Evolutionary conservation across 2,113 vertebrate species (phyloP).

Genomic region (Eublepharis macularius): DNA sequence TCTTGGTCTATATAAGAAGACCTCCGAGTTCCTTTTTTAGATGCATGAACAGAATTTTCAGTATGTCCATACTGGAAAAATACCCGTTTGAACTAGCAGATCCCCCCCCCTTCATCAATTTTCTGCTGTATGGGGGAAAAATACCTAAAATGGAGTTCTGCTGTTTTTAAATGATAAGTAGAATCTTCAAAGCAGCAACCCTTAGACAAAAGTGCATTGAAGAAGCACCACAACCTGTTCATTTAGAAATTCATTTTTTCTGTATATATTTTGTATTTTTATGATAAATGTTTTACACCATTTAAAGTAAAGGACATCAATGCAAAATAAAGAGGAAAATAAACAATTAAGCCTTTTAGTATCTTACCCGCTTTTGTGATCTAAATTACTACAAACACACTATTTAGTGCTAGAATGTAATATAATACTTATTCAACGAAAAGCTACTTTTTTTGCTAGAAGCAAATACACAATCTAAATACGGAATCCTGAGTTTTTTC

Average conservation of each 20-base stretch:
- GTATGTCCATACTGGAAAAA: not conserved
- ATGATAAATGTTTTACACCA: conserved; percentile 28
- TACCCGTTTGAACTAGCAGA: not conserved
- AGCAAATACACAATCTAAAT: conserved; percentile 63
- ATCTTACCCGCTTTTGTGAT: conserved; percentile 34
- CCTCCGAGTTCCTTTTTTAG: not conserved
- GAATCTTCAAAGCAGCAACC: conserved; percentile 32
- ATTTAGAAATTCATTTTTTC: conserved; percentile 1
- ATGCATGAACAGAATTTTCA: not conserved
- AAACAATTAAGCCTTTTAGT: not conserved
- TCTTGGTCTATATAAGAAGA: not conserved
- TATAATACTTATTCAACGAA: conserved; percentile 54
- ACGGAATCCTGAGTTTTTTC: conserved; percentile 76
- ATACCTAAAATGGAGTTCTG: not conserved
- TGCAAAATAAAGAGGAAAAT: not conserved
- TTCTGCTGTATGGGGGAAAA: not conserved
- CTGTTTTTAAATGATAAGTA: conserved; percentile 12
- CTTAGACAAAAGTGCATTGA: not conserved
- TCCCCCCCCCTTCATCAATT: not conserved
- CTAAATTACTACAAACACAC: conserved; percentile 32
- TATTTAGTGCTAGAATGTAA: conserved; percentile 44
- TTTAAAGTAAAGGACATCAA: conserved; percentile 27
- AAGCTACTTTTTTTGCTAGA: conserved; percentile 56
- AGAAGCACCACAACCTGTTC: conserved; percentile 1
- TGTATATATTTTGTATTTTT: conserved; percentile 30